Evolutionary conservation across 2,888 invertebrate genomes (phyloP).

Genomic region (Rutpela maculata): DNA sequence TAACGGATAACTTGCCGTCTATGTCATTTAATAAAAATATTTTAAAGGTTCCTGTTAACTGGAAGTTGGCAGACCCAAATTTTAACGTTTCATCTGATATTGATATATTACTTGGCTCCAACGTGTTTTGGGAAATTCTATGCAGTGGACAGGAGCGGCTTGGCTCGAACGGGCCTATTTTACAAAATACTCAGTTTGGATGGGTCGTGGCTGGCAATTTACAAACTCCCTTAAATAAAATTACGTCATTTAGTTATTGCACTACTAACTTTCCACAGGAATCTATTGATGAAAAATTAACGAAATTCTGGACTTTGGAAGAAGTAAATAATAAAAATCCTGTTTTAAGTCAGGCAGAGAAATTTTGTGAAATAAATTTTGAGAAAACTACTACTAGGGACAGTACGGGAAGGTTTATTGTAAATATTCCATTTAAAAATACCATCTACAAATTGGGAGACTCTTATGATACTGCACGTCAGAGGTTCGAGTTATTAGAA

Average conservation of each 20-base stretch:
- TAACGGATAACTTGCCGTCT: conserved; percentile 15
- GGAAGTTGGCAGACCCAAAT: conserved; percentile 44
- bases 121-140: conserved; percentile 34
- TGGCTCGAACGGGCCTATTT: too few species aligned
- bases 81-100: conserved; percentile 39
- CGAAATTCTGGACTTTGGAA: conserved; percentile 23
- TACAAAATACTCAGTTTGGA: conserved; percentile 30
- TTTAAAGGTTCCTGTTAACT: conserved; percentile 27
- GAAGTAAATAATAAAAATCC: neutral
- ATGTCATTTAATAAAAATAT: conserved; percentile 13
- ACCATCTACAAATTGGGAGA: conserved; percentile 39
- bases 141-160: too few species aligned
- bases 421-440: conserved; percentile 37
- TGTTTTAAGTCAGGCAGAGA: conserved; percentile 19
- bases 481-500: conserved; percentile 46
- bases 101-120: conserved; percentile 46
- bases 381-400: conserved; percentile 23
- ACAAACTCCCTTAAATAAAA: neutral
- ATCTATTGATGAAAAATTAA: neutral
- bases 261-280: neutral
- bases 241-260: neutral
- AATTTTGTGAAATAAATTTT: conserved; percentile 44
- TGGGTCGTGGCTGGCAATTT: conserved; percentile 47
- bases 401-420: conserved; percentile 38
- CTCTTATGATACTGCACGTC: conserved; percentile 39